Percentiles rank a stretch among this genome's conserved stretches.
Conservation (phyloP, 2,797 vertebrate species). For the Hypotaenidia philippensis region DNA sequence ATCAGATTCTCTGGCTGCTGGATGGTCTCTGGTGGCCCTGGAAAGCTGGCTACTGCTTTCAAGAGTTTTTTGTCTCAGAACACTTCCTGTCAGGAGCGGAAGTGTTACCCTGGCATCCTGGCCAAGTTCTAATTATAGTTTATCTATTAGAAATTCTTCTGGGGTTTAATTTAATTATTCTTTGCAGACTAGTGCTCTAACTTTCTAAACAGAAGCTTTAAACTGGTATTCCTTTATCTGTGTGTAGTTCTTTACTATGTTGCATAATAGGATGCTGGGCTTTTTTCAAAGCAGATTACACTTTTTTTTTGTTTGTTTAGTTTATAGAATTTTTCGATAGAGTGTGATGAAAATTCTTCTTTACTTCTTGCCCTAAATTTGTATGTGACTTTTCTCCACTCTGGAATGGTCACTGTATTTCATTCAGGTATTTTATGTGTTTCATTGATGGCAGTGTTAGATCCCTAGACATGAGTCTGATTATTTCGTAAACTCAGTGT, state of each 20-base stretch:
- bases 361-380: neutral
- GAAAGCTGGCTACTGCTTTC: neutral
- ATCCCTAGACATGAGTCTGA: neutral
- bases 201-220: neutral
- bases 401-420: neutral
- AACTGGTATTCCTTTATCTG: neutral
- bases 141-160: neutral
- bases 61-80: neutral
- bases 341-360: neutral
- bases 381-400: neutral
- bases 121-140: neutral
- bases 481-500: neutral
- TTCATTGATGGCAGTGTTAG: neutral
- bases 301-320: neutral
- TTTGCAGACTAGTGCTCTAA: neutral
- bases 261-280: accelerated
- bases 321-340: neutral
- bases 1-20: neutral
- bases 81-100: neutral
- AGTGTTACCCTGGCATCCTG: neutral
- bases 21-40: neutral
- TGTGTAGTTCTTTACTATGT: neutral
- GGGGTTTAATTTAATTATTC: neutral
- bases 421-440: neutral
- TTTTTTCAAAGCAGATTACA: neutral